A percentile compares a stretch with the other conserved stretches of the same genome.
phyloP scores from a whole-genome alignment of 1,140 invertebrate species.

The Cherax destructor region DNA sequence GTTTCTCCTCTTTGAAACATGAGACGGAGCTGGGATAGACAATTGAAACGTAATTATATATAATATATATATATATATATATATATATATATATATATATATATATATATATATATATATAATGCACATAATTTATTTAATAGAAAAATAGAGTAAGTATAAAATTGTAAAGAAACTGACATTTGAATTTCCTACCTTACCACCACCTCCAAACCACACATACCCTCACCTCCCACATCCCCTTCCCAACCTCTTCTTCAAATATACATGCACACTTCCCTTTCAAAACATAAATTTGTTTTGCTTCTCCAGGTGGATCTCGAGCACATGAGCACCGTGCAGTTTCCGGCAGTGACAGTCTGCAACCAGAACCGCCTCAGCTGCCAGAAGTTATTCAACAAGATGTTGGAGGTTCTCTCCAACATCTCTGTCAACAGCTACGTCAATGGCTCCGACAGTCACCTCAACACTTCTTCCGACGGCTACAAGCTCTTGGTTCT shows the following conservation, averaged over 20 bases:
- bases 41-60: too few relatives aligned
- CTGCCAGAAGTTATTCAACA: neutral
- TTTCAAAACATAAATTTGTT: neutral
- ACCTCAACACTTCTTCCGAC: too few relatives aligned
- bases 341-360: conserved; percentile 34
- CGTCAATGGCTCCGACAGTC: too few relatives aligned
- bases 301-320: neutral
- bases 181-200: too few relatives aligned
- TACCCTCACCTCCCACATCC: neutral
- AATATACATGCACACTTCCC: neutral
- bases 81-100: too few relatives aligned
- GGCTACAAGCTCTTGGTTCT: neutral
- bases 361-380: conserved; percentile 51
- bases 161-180: too few relatives aligned
- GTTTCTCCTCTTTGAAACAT: too few relatives aligned
- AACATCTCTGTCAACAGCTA: too few relatives aligned
- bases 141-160: neutral
- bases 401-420: neutral
- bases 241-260: neutral
- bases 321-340: neutral
- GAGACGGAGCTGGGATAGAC: too few relatives aligned
- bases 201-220: too few relatives aligned
- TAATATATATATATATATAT: too few relatives aligned
- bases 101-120: too few relatives aligned
- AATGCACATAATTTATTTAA: neutral